Conservation (phyloP, 2,797 vertebrate genomes). For the Sparidentex hasta region DNA sequence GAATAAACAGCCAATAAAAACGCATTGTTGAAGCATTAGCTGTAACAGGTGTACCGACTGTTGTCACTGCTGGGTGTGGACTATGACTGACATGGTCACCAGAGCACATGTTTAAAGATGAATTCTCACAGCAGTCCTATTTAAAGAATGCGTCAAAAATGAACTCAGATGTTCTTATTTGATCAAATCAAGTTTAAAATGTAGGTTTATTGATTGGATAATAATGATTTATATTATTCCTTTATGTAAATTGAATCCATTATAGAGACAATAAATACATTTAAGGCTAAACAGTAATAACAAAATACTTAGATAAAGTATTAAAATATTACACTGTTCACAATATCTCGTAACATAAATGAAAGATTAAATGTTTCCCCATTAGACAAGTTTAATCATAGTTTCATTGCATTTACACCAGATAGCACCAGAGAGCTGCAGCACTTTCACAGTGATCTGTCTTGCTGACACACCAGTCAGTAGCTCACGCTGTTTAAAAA, state of each 20-base stretch:
- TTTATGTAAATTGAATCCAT: neutral
- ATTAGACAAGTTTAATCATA: neutral
- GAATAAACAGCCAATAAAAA: neutral
- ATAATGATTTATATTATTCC: neutral
- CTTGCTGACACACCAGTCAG: neutral
- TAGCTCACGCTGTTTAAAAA: neutral
- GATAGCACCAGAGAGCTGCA: slow-evolving; percentile 46
- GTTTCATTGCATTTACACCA: slow-evolving; percentile 42
- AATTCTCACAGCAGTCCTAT: neutral
- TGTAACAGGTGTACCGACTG: neutral
- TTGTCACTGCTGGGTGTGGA: neutral
- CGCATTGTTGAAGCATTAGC: neutral
- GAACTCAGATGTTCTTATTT: neutral
- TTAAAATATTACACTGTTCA: neutral
- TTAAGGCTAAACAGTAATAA: neutral
- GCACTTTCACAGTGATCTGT: slow-evolving; percentile 1
- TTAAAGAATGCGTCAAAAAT: neutral
- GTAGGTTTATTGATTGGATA: neutral
- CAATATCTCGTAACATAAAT: neutral
- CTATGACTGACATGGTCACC: neutral
- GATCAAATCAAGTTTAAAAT: neutral
- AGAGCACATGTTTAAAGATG: neutral
- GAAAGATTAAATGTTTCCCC: neutral
- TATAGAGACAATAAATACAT: neutral
- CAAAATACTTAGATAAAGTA: neutral